Evolutionary conservation across 2,888 invertebrate species (phyloP).

Genomic region (Myopa tessellatipennis): DNA sequence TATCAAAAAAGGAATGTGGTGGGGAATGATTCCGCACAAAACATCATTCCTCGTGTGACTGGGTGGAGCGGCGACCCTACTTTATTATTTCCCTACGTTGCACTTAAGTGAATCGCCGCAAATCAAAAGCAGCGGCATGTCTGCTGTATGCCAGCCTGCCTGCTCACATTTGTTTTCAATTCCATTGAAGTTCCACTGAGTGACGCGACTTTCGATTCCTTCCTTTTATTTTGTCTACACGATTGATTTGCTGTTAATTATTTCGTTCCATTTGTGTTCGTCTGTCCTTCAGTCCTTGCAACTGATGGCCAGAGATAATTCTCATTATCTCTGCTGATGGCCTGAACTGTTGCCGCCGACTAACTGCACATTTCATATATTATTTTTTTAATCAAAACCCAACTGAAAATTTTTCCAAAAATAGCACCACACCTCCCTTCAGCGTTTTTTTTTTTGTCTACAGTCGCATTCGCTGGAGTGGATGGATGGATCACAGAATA

Average conservation of each 20-base stretch:
- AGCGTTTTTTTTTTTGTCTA: not conserved
- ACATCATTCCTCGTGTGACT: not conserved
- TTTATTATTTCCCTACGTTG: not conserved
- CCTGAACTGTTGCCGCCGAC: too few species aligned
- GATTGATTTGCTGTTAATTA: not conserved
- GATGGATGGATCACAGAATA: not conserved
- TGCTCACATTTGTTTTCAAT: not conserved
- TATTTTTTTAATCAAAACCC: not conserved
- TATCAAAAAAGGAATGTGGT: not conserved
- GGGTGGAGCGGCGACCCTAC: too few species aligned
- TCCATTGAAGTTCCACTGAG: not conserved
- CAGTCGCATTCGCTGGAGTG: not conserved
- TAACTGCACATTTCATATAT: not conserved
- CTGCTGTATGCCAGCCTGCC: not conserved
- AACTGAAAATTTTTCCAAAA: constrained; percentile 9
- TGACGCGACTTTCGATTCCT: too few species aligned
- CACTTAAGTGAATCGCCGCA: not conserved
- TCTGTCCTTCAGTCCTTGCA: not conserved
- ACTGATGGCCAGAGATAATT: too few species aligned
- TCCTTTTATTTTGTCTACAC: not conserved
- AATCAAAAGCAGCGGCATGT: not conserved
- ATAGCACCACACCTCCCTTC: constrained; percentile 6
- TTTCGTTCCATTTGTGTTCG: not conserved
- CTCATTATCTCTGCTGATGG: too few species aligned
- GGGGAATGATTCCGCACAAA: not conserved